Conservation (phyloP, 2,113 vertebrate genomes). For the Anser cygnoides region DNA sequence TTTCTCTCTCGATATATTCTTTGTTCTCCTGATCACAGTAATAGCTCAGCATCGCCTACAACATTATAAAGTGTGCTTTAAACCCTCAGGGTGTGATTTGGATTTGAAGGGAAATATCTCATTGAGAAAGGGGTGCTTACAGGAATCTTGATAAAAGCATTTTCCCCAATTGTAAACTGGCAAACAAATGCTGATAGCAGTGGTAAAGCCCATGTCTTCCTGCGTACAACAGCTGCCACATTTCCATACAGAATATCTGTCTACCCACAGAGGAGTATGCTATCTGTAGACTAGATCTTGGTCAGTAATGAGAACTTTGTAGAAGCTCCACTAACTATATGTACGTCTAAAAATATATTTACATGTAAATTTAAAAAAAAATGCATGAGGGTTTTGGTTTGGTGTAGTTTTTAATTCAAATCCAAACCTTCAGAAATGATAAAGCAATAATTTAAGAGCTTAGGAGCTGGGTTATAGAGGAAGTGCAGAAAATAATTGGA, state of each 20-base stretch:
- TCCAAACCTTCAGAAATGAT: not conserved
- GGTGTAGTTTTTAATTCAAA: not conserved
- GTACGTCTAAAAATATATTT: not conserved
- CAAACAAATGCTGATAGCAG: not conserved
- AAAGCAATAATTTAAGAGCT: not conserved
- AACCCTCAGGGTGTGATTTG: not conserved
- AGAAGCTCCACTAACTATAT: not conserved
- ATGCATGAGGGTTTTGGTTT: not conserved
- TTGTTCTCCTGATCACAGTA: not conserved
- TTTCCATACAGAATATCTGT: not conserved
- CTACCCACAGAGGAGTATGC: not conserved
- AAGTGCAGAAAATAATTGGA: not conserved
- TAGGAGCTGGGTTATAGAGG: not conserved
- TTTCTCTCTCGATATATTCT: not conserved
- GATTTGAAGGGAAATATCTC: not conserved
- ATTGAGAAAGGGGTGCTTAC: not conserved
- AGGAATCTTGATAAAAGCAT: not conserved
- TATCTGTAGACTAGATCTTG: not conserved
- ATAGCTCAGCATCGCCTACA: not conserved
- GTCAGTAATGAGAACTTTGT: not conserved
- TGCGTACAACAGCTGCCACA: not conserved
- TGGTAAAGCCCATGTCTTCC: not conserved
- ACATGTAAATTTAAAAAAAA: not conserved
- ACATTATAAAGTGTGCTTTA: not conserved
- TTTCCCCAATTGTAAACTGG: not conserved